Conservation (phyloP, 2,888 invertebrate species). For the Lymantria monacha region DNA sequence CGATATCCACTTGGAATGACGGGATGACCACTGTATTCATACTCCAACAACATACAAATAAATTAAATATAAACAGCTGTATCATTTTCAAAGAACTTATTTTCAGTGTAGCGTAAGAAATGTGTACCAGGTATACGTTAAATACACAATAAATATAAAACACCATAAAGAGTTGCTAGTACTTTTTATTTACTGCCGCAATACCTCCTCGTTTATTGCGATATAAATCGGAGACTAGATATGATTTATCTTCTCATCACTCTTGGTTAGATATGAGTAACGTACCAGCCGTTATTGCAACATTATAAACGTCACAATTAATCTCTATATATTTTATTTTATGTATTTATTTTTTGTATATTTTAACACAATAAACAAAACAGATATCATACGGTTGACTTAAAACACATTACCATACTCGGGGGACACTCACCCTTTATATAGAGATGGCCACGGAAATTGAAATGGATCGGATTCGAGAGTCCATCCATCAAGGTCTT, state of each 20-base stretch:
- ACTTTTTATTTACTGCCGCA: slow-evolving; percentile 66
- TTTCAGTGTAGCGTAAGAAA: neutral
- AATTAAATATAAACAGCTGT: no score
- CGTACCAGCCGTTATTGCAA: slow-evolving; percentile 65
- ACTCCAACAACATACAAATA: no score
- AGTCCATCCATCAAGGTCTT: slow-evolving; percentile 75
- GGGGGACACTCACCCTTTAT: slow-evolving; percentile 70
- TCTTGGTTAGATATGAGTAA: slow-evolving; percentile 74
- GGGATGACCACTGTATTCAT: no score
- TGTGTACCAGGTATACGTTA: slow-evolving; percentile 17
- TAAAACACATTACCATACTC: slow-evolving; percentile 64
- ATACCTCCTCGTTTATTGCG: slow-evolving; percentile 72
- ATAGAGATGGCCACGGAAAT: slow-evolving; percentile 62
- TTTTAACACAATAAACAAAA: slow-evolving; percentile 31
- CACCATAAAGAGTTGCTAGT: slow-evolving; percentile 64
- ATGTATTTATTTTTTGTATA: slow-evolving; percentile 9
- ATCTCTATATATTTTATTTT: slow-evolving; percentile 23
- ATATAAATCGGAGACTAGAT: slow-evolving; percentile 77
- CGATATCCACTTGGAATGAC: no score
- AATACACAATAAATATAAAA: slow-evolving; percentile 39
- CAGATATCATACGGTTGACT: slow-evolving; percentile 43
- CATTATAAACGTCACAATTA: slow-evolving; percentile 58
- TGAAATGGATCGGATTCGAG: slow-evolving; percentile 79
- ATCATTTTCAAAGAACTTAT: no score
- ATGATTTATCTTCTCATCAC: slow-evolving; percentile 79